phyloP scores from a whole-genome alignment of 2,113 vertebrate species.

The Colinus virginianus region DNA sequence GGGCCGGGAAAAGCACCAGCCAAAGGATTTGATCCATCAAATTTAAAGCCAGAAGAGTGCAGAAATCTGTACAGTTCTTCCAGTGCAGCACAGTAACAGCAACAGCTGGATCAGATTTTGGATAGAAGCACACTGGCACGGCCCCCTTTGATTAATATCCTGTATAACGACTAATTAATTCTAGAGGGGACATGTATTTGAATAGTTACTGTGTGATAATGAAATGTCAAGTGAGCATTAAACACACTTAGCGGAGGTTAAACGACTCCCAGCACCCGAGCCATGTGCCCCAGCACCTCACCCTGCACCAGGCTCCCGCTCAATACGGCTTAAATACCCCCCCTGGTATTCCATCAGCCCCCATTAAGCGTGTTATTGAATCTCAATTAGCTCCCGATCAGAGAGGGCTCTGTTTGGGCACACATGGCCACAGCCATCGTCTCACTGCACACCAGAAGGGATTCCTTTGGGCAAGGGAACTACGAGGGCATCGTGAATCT shows the following conservation, averaged over 20 bases:
- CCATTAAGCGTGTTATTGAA: slow-evolving; percentile 24
- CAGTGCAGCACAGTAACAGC: not conserved
- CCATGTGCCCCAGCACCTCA: not conserved
- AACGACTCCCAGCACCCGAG: slow-evolving; percentile 38
- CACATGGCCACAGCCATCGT: not conserved
- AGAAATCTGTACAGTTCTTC: not conserved
- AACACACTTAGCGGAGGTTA: slow-evolving; percentile 49
- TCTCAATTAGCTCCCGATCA: slow-evolving; percentile 12
- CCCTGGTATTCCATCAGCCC: slow-evolving; percentile 4
- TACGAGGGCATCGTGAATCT: not conserved
- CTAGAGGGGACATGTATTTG: slow-evolving; percentile 6
- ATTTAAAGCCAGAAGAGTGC: not conserved
- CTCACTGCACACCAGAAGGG: not conserved
- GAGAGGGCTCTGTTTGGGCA: not conserved
- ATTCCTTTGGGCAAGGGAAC: not conserved
- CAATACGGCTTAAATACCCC: not conserved
- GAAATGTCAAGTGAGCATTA: slow-evolving; percentile 63
- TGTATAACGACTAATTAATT: slow-evolving; percentile 55
- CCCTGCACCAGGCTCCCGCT: not conserved
- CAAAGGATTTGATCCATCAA: slow-evolving; percentile 44
- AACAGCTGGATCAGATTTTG: slow-evolving; percentile 18
- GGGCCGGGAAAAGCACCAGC: slow-evolving; percentile 45
- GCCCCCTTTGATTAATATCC: slow-evolving; percentile 51
- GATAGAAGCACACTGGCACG: not conserved
- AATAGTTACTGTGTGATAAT: slow-evolving; percentile 19